Conservation (phyloP, 2,797 vertebrate species). For the Ambastaia sidthimunki region DNA sequence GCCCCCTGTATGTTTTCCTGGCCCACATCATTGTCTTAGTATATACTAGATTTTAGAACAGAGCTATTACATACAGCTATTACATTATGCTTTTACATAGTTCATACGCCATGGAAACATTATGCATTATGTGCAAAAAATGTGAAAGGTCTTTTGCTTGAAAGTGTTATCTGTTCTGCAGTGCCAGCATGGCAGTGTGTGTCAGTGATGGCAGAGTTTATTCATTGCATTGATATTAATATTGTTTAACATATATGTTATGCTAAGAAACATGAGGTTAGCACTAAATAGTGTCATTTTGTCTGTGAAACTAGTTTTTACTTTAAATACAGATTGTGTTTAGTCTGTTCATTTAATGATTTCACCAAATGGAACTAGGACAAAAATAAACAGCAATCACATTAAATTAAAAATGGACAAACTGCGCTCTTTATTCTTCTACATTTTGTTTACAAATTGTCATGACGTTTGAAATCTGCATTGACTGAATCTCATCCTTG, state of each 20-base stretch:
- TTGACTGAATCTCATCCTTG: neutral
- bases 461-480: neutral
- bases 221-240: neutral
- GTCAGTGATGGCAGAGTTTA: neutral
- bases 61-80: too few species aligned
- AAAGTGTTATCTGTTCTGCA: neutral
- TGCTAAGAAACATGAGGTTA: neutral
- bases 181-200: slow-evolving; percentile 11
- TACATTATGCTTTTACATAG: too few species aligned
- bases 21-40: too few species aligned
- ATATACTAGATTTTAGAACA: too few species aligned
- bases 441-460: neutral
- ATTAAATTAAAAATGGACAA: neutral
- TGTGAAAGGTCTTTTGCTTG: neutral
- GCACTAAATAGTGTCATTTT: neutral
- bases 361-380: neutral
- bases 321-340: slow-evolving; percentile 10
- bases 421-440: neutral
- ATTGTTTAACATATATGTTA: neutral
- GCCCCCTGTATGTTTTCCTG: too few species aligned
- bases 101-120: too few species aligned
- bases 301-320: neutral
- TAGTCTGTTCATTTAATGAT: neutral
- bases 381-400: neutral
- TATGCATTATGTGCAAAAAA: neutral